These are phyloP conservation scores for Crossocerus cetratus DNA, from an alignment of 2,888 invertebrate species.

Conservation along the genomic window DNA sequence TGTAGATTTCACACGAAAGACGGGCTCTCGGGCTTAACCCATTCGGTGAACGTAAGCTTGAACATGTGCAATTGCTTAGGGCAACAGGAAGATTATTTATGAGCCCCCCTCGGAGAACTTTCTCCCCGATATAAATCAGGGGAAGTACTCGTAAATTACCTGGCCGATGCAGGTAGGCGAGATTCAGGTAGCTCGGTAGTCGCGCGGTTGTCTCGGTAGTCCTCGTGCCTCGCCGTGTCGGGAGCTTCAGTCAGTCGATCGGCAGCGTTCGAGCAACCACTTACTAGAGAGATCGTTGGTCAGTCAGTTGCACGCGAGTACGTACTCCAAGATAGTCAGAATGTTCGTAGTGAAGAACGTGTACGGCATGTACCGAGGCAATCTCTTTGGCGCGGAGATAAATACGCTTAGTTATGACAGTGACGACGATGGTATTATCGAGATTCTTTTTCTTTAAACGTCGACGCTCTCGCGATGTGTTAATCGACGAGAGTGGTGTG, in stretches of 20 bases:
- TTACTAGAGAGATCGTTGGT: not conserved
- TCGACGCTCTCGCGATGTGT: too few species aligned
- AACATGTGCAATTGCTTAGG: too few species aligned
- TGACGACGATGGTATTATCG: not conserved
- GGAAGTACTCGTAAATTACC: not conserved
- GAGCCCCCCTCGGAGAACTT: too few species aligned
- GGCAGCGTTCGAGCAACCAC: not conserved
- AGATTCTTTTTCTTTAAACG: too few species aligned
- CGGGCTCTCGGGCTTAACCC: too few species aligned
- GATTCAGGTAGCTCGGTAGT: not conserved
- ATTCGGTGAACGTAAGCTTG: too few species aligned
- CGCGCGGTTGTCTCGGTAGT: too few species aligned
- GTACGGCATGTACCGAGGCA: not conserved
- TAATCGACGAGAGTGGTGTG: too few species aligned
- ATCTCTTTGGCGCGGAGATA: not conserved
- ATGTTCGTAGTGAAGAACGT: not conserved
- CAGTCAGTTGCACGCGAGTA: not conserved
- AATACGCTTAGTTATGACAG: not conserved
- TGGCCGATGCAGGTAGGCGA: not conserved
- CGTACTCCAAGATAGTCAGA: not conserved
- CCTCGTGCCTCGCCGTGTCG: not conserved
- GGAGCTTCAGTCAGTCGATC: not conserved
- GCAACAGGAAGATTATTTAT: too few species aligned
- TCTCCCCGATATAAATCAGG: too few species aligned
- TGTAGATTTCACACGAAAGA: too few species aligned